Base-by-base conservation (phyloP, 2,888 invertebrate genomes). In the Loripinus fragilis region DNA sequence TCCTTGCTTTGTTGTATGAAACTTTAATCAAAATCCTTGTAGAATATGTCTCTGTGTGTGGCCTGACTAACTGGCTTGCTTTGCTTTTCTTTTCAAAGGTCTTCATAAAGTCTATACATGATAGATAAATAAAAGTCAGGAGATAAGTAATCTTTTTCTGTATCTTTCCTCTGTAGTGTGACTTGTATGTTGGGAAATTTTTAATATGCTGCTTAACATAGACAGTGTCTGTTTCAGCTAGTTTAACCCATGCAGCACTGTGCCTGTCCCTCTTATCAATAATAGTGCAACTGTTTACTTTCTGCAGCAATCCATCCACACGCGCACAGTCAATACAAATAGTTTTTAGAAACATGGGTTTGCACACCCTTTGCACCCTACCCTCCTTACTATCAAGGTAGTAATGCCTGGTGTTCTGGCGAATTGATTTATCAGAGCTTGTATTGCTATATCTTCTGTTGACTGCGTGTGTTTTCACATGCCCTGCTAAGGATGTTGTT, bases 101-200 rank as follows among this genome's bases (percentile, higher is more conserved):
- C 38, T 38, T 66, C n/a, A n/a, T 66, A 66, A 30, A 66, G 38
- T 33, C 38, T 23, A 23, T 66, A 66, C 66, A 66, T 66, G 2
- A 33, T 12, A 15, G 33, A 38, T 20, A 66, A 23, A 38, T 23
- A 38, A 33, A 66, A 23, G 20, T 66, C 66, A 10, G 38, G 66
- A n/a, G 66, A 66, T 35, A 66, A 38, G 66, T 66, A 66, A 33
- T 35, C 23, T 66, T 66, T 66, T 66, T 66, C 38, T 38, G 33
- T 33, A 66, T 66, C 50, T 50, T 50, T 50, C n/a, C 50, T 50
- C 50, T 50, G 50, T 50, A 50, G 50, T 50, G 50, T 5, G 50
- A 50, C 23, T 50, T 50, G 23, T 50, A 50, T 50, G 50, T 50
- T 50, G 50, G 50, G n/a, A 50, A 50, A 50, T n/a, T 50, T 50